Base-by-base conservation (phyloP, 2,113 vertebrate genomes). In the Callospermophilus lateralis region DNA sequence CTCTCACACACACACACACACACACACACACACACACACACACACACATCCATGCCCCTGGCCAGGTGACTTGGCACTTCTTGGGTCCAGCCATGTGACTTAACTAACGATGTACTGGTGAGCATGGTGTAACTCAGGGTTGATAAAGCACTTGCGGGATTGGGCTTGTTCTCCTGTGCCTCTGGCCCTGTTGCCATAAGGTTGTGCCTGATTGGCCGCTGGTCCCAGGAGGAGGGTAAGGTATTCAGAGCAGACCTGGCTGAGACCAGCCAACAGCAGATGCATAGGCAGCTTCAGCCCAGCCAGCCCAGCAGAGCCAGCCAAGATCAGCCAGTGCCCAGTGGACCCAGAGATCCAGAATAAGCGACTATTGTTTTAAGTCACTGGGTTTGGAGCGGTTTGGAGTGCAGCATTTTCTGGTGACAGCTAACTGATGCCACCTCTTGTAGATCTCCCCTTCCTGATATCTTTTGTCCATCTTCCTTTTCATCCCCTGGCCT, bases 281-380 rank as follows among this genome's bases (percentile, higher is more conserved):
- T 1, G 32, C 2, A 0, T 0, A 4, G 24, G 1, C 17, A 67
- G 63, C 55, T 63, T 51, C 32, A 16, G 65, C 9, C 34, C 6
- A 51, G 32, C 16, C 45, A 17, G 3, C 53, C 37, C 26, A 45
- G 45, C 20, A 32, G 51, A 73, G 22, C 70, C 92, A 19, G 61
- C 32, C 79, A 51, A 39, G 26, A 78, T 48, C 48, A 42, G 26
- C 51, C 32, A 22, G 4, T 20, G 58, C 80, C 72, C 68, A 34
- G 79, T 24, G 20, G 30, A 28, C 48, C 65, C 72, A 37, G 45
- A 93, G 39, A 39, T 4, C 55, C 24, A 8, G 26, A 53, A 78
- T 51, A 58, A 45, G 17, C 0, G 8, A 6, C 37, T 51, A 17
- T 24, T 32, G 39, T 32, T 80, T 88, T 53, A 39, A 81, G 55